These are phyloP conservation scores for Yoshiicerus persimilis DNA, from an alignment of 1,140 invertebrate genomes.

Conservation along the genomic window DNA sequence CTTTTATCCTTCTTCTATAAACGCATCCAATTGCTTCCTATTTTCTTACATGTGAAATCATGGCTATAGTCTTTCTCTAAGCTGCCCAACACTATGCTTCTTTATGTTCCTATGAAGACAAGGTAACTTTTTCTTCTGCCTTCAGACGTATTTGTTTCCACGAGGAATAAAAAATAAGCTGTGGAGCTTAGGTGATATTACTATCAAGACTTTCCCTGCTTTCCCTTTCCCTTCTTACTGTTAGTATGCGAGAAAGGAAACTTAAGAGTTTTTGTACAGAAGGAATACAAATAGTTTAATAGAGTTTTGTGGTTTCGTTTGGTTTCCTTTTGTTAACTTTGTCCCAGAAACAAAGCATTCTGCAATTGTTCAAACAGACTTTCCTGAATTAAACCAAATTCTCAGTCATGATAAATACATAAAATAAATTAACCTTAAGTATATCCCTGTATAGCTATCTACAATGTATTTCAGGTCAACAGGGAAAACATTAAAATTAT, in stretches of 20 bases:
- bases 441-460: neutral
- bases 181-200: conserved; percentile 9
- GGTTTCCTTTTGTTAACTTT: neutral
- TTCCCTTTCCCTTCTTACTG: neutral
- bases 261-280: neutral
- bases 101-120: neutral
- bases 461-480: neutral
- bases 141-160: neutral
- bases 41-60: neutral
- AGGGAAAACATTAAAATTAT: neutral
- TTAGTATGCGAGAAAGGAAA: neutral
- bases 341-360: neutral
- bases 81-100: neutral
- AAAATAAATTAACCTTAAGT: neutral
- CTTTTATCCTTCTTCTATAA: conserved; percentile 18
- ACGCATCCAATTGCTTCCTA: neutral
- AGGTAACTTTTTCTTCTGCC: neutral
- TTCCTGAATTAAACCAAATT: neutral
- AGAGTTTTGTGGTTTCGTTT: neutral
- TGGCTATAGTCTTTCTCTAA: neutral
- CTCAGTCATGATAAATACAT: neutral
- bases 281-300: neutral
- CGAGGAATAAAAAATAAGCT: conserved; percentile 8
- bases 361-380: neutral
- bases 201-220: neutral